Evolutionary conservation across 1,140 invertebrate species (phyloP), one percentile per base, ranked within the genome.

Genomic region (Diploscapter pachys): DNA sequence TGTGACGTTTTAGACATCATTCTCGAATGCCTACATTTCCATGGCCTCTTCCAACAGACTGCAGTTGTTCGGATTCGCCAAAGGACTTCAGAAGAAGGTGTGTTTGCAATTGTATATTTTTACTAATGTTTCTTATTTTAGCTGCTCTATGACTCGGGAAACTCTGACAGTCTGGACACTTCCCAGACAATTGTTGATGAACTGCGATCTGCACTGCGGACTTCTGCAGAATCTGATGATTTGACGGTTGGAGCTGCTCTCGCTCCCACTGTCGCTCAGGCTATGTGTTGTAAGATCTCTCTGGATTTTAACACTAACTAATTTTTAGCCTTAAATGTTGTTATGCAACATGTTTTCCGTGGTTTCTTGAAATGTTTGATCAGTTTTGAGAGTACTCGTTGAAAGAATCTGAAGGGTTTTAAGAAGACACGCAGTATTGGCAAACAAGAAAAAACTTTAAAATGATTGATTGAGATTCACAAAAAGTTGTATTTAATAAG

Each of bases 11-110:
- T 11, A 74, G 73, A 57, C 70, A 4, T 67, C 75, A 6, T 76
- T 71, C 70, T 72, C 72, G 8, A 76, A 76, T 55, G 63, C 70
- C 4, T 71, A 76, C 68, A 56, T 76, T 5, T 76, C 72, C 3
- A 49, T 75, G 49, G 57, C 75, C 2, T 48, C 63, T 8, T 53
- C n/a, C 5, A 76, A 76, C 57, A 63, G 68, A 49, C 51, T 76
- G 48, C 64, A 72, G 5, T 31, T 76, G 5, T 76, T 71, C 31
- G 64, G 56, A 31, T 76, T 67, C 13, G 75, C 57, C 4, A n/a
- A 52, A 13, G 53, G 64, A 31, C 48, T 71, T 3, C 55, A 64
- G 48, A 75, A 71, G 13, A 70, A 71, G n/a, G 59, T 71, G 53
- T 56, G 54, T 59, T 31, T 31, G 31, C 31, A 31, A 31, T 31